Evolutionary conservation across 2,888 invertebrate species (phyloP).

Genomic region (Cheilosia pagana): DNA sequence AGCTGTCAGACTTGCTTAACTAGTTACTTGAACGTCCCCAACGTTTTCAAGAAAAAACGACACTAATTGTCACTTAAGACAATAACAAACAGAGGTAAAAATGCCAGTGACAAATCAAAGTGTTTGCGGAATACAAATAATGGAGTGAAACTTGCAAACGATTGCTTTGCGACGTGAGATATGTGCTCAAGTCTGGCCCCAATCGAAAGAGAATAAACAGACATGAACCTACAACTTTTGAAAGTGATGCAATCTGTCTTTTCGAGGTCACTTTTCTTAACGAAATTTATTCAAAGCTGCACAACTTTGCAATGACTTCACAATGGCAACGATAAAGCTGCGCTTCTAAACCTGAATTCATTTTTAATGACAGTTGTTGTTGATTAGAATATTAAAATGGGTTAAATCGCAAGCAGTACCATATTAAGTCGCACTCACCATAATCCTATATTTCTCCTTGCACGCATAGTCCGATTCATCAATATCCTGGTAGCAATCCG

Average conservation of each 20-base stretch:
- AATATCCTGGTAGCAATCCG: constrained; percentile 91
- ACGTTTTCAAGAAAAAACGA: too few relatives aligned
- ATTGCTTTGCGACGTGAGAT: too few relatives aligned
- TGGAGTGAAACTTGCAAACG: too few relatives aligned
- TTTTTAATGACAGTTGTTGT: constrained; percentile 15
- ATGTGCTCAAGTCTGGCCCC: too few relatives aligned
- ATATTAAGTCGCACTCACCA: constrained; percentile 85
- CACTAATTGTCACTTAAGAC: too few relatives aligned
- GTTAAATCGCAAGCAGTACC: neutral
- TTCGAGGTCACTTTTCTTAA: neutral
- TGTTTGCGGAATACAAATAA: too few relatives aligned
- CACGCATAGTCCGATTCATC: constrained; percentile 92
- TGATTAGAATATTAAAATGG: constrained; percentile 40
- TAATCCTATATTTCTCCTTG: constrained; percentile 91
- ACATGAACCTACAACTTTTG: too few relatives aligned
- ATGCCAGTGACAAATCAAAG: too few relatives aligned
- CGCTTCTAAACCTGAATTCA: constrained; percentile 7
- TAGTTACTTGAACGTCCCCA: too few relatives aligned
- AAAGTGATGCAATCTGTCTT: neutral
- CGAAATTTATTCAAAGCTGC: neutral
- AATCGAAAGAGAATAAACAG: too few relatives aligned
- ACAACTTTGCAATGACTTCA: neutral
- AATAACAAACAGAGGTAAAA: too few relatives aligned
- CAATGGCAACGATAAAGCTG: neutral
- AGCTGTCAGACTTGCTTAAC: too few relatives aligned